phyloP scores from a whole-genome alignment of 92 coral and sea anemone species.

The Palythoa caribaeorum region DNA sequence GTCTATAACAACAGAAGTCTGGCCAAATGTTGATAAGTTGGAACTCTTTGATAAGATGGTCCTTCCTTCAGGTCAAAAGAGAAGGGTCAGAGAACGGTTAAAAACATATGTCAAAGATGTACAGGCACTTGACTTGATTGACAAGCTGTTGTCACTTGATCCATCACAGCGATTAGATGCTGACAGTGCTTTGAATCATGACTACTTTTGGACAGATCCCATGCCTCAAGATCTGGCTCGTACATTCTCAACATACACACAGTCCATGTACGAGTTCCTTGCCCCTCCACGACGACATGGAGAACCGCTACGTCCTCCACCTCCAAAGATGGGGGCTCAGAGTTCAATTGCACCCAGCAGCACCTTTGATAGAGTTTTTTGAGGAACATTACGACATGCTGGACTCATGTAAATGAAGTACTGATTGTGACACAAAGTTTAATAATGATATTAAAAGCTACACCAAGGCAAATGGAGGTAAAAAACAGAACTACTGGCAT shows the following conservation, averaged over 20 bases:
- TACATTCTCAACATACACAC: constrained; percentile 86
- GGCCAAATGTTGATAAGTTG: constrained; percentile 95
- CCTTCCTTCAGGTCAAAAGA: constrained; percentile 86
- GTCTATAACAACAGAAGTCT: constrained; percentile 89
- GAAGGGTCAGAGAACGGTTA: constrained; percentile 94
- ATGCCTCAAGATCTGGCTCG: constrained; percentile 96
- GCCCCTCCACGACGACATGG: constrained; percentile 95
- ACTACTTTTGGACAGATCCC: constrained; percentile 98
- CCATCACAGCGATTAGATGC: constrained; percentile 94
- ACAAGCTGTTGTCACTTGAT: constrained; percentile 91
- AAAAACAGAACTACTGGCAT: no score
- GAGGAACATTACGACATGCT: constrained; percentile 17
- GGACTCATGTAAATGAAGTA: not conserved
- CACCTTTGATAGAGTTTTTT: constrained; percentile 90
- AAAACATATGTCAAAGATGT: constrained; percentile 87
- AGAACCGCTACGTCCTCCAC: constrained; percentile 69
- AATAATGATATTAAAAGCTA: not conserved
- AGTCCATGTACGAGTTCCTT: constrained; percentile 96
- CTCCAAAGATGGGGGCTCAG: constrained; percentile 74
- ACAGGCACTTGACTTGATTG: constrained; percentile 93
- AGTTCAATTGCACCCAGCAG: constrained; percentile 78
- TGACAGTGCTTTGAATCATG: constrained; percentile 95
- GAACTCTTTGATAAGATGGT: constrained; percentile 91
- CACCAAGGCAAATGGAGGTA: not conserved
- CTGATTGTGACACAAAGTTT: not conserved